Evolutionary conservation across 2,888 invertebrate species (phyloP), one percentile per base, ranked within the genome.

Genomic region (Antheraea assamensis): DNA sequence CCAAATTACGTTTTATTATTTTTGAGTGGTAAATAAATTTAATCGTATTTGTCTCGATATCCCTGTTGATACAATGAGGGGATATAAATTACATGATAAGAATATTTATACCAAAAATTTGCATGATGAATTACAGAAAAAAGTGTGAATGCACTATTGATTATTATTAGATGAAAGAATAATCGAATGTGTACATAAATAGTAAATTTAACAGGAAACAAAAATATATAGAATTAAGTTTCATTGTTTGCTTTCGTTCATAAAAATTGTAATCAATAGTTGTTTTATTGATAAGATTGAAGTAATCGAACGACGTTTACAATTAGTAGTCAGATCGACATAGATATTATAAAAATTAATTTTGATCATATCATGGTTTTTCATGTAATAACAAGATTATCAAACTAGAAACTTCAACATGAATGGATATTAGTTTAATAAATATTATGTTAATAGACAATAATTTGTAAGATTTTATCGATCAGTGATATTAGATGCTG

Each of bases 251-350:
- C 27, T n/a, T 27, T 55, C 27, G 13, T 27, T 71, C 66, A 72
- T 58, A 27, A 70, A 31, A 47, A 30, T 58, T 47, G 52, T 55
- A 74, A 72, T 72, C 72, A 72, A 31, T 49, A 72, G 70, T 71
- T 61, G 58, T 72, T 72, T 70, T 72, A 71, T 17, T 30, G 72
- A 72, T 74, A 72, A 72, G 49, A 70, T 74, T 74, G n/a, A 55
- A 35, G 21, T 71, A 71, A 74, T 74, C 72, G 55, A 71, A 52
- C 49, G 24, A 55, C 72, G 30, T 64, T 72, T 68, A 24, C 31
- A 71, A 71, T 31, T 71, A 35, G 66, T 52, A 68, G 71, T 64
- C 15, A 42, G 71, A 71, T 74, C 52, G 31, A 66, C 66, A 74
- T 55, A 47, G 24, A 55, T 55, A 35, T 66, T 71, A 71, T 31